Evolutionary conservation across 1,140 invertebrate species (phyloP), one percentile per base, ranked within the genome.

Genomic region (Lasioglossum albipes): DNA sequence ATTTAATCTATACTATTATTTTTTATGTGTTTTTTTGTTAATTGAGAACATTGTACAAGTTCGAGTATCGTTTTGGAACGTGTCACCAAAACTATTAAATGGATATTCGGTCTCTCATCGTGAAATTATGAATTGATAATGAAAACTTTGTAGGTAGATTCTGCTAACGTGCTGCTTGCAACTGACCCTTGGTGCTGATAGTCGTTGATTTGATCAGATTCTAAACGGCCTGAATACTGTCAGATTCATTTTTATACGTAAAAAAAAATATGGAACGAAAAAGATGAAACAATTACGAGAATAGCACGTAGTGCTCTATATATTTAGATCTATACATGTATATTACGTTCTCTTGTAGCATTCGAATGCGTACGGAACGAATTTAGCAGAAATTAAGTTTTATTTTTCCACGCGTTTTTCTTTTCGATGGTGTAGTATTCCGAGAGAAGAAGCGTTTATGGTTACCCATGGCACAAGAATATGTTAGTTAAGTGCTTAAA

Each of bases 391-490:
- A 82, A 73, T 83, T 54, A 62, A 70, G 66, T 64, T 81, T 70
- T 76, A 81, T 70, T 77, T 81, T 77, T 81, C 57, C 57, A 59
- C 57, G 59, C 76, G 75, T 70, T 75, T 62, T 75, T 82, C 45
- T 80, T 65, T 75, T 62, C 62, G 61, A 54, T 54, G 67, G 12
- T 73, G 64, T 27, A 73, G 74, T 52, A 57, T 16, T 59, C 57
- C n/a, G 61, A 73, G 64, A 72, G 64, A 72, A 75, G 42, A 77
- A 70, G 69, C 57, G 77, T 78, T 61, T 69, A 83, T 85, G 62
- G 73, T 86, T 85, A 82, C 76, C 77, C 65, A 59, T 66, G 68
- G 72, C 76, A 76, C 54, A 66, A 86, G n/a, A 49, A 74, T 83
- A 82, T 71, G 79, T 86, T 86, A 85, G 41, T 71, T 67, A 83